phyloP scores from a whole-genome alignment of 2,113 vertebrate genomes.

The Hyperopisus bebe region DNA sequence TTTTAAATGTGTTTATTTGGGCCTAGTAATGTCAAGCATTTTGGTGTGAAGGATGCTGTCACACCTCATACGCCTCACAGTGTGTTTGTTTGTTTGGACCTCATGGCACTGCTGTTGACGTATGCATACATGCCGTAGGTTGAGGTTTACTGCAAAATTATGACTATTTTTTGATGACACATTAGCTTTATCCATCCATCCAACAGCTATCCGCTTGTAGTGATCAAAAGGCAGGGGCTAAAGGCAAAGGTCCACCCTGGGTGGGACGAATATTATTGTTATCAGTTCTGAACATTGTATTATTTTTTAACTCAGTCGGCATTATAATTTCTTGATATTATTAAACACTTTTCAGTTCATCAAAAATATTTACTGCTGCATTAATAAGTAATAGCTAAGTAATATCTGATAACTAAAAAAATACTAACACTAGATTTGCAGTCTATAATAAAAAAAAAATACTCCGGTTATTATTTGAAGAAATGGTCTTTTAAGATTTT shows the following conservation, averaged over 20 bases:
- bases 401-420: background rate
- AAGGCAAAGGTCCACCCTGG: background rate
- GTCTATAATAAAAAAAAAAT: background rate
- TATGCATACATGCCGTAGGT: background rate
- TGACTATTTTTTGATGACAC: background rate
- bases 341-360: background rate
- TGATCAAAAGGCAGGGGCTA: background rate
- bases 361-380: background rate
- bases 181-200: background rate
- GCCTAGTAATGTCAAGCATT: constrained; percentile 47
- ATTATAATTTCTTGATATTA: background rate
- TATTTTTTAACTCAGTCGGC: background rate
- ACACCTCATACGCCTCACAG: constrained; percentile 30
- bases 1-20: constrained; percentile 34
- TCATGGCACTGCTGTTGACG: background rate
- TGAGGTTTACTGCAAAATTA: background rate
- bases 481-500: background rate
- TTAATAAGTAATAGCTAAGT: background rate
- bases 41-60: constrained; percentile 50
- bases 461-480: background rate
- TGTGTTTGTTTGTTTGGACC: background rate
- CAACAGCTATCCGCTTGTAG: background rate
- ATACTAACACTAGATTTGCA: background rate
- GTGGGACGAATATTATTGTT: background rate
- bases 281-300: background rate